phyloP scores from a whole-genome alignment of 2,888 invertebrate genomes.

The Xestoiulus laeticollis region DNA sequence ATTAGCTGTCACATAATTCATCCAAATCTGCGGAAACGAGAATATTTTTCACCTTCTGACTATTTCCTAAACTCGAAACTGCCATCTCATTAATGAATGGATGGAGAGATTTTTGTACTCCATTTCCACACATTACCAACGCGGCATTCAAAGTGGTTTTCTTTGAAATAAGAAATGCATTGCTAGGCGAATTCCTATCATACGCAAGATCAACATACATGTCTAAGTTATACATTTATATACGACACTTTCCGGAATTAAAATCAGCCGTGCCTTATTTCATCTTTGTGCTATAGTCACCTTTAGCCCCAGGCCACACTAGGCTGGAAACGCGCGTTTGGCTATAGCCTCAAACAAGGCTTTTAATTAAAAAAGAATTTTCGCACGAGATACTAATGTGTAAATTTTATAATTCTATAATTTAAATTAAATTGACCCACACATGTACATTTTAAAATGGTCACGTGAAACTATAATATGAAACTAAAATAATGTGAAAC shows the following conservation, averaged over 20 bases:
- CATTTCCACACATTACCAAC: background rate
- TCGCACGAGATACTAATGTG: too few species aligned
- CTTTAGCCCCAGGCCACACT: too few species aligned
- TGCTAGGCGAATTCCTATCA: background rate
- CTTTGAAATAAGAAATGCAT: background rate
- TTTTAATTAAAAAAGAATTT: too few species aligned
- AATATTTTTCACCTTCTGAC: background rate
- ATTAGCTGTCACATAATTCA: slow-evolving; percentile 5
- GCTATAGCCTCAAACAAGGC: too few species aligned
- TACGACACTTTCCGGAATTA: background rate
- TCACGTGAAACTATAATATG: too few species aligned
- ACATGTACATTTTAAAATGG: too few species aligned
- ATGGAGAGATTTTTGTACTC: background rate
- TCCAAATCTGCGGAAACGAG: background rate
- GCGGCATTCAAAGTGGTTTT: background rate
- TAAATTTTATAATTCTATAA: too few species aligned
- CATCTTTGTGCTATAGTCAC: background rate
- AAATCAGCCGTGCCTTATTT: background rate
- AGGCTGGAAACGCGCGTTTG: too few species aligned
- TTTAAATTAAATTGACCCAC: too few species aligned
- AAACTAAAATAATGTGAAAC: too few species aligned
- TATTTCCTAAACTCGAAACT: background rate
- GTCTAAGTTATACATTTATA: background rate
- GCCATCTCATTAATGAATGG: background rate
- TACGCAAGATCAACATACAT: background rate